These are phyloP conservation scores for Otis tarda DNA, from an alignment of 2,113 vertebrate species.

Conservation along the genomic window DNA sequence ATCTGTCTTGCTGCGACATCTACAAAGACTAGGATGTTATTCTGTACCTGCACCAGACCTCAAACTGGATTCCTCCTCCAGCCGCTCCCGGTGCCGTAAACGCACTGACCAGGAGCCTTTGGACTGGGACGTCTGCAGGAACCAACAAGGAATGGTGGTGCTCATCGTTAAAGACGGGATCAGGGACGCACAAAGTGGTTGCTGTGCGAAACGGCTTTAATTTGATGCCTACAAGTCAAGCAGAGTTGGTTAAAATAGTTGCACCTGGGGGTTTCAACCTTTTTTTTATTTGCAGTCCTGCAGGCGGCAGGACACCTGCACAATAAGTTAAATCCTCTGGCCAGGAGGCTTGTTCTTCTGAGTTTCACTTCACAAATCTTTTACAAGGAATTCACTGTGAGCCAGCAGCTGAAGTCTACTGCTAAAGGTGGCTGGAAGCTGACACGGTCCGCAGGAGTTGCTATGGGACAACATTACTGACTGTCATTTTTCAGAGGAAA, in stretches of 20 bases:
- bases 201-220: constrained; percentile 85
- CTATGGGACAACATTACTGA: not conserved
- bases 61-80: constrained; percentile 89
- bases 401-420: not conserved
- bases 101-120: constrained; percentile 85
- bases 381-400: not conserved
- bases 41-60: constrained; percentile 95
- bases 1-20: not conserved
- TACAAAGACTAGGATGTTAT: not conserved
- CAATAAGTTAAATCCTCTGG: not conserved
- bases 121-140: constrained; percentile 86
- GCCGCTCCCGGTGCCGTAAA: constrained; percentile 74
- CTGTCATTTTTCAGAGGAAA: not conserved
- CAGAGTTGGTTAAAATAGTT: not conserved
- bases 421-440: not conserved
- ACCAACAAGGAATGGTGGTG: constrained; percentile 85
- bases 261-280: not conserved
- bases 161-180: constrained; percentile 86
- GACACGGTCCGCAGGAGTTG: not conserved
- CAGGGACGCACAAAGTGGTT: constrained; percentile 88
- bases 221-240: constrained; percentile 73
- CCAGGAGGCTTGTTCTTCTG: not conserved
- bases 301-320: not conserved
- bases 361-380: not conserved
- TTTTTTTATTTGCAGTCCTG: not conserved